Conservation (phyloP, 2,113 vertebrate genomes). For the Ramphastos sulfuratus region DNA sequence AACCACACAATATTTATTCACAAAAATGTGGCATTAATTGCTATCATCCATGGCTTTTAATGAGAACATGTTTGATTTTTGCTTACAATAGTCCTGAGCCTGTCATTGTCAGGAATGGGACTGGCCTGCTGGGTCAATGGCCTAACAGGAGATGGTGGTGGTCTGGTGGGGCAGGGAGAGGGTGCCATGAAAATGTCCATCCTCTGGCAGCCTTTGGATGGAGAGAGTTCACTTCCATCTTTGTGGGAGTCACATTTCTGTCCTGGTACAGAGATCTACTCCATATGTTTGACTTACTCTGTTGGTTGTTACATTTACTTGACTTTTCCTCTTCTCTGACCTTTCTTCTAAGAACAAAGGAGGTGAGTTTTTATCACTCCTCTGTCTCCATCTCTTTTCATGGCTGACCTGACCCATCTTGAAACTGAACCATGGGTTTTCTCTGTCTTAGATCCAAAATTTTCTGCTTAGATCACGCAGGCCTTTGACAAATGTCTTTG, state of each 20-base stretch:
- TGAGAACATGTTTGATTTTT: constrained; percentile 3
- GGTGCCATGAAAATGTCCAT: neutral
- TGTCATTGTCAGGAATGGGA: neutral
- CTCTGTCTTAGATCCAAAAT: neutral
- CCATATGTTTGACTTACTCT: neutral
- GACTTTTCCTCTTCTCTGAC: neutral
- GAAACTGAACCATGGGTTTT: neutral
- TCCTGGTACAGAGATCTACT: neutral
- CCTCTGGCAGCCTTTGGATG: neutral
- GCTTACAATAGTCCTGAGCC: constrained; percentile 28
- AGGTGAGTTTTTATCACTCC: neutral
- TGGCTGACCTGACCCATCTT: neutral
- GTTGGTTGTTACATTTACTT: neutral
- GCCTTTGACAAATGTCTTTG: neutral
- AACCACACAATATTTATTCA: constrained; percentile 38
- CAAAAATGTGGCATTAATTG: constrained; percentile 66
- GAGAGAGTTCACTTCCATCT: neutral
- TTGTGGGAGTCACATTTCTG: neutral
- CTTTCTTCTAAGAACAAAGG: neutral
- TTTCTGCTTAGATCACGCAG: neutral
- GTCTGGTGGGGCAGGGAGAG: neutral
- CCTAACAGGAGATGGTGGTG: neutral
- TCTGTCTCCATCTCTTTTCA: neutral
- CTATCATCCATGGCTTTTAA: constrained; percentile 36
- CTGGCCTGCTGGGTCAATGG: neutral